Base-by-base conservation (phyloP, 2,113 vertebrate species). In the Scomber scombrus region DNA sequence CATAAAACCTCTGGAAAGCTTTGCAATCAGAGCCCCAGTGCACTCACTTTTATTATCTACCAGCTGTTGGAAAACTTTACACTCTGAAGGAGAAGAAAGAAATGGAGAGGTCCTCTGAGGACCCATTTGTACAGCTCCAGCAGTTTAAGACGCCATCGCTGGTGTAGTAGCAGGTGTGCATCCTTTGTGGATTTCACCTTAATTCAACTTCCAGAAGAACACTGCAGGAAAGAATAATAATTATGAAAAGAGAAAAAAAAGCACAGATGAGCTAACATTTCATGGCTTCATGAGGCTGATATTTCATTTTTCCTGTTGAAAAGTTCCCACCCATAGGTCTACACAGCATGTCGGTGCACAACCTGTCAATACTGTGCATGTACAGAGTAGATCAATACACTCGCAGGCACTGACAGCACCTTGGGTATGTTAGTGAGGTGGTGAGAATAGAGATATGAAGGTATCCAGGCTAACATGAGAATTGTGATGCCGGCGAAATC, bases 1-100 rank as follows among this genome's bases (percentile, higher is more conserved):
- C 43, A 71, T 79, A 83, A 90, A 87, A 86, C 78, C 75, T 84
- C 78, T 81, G 85, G 76, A 89, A 88, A 72, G 62, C 77, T 85
- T 87, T 80, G 75, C 76, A 71, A 71, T 84, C 85, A 49, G 80
- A 62, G 81, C 71, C 58, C 58, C 78, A 75, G 54, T 80, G 85
- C 81, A 70, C 81, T 86, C 75, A 81, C 71, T 81, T 88, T 93
- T 90, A 92, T 89, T 82, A 85, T 90, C 82, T 80, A 79, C 80
- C 92, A 93, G 91, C 89, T 94, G 92, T 86, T 93, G 87, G 79
- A 82, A 87, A 91, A 89, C 75, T 86, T 92, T 75, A 82, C 85
- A 77, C 81, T 92, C 83, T 79, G 78, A 88, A 86, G 85, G 80
- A 85, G 89, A 89, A 70, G 85, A 79, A 75, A 88, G 80, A 82